phyloP scores from a whole-genome alignment of 2,113 vertebrate genomes.

The Calyptommatus sinebrachiatus region DNA sequence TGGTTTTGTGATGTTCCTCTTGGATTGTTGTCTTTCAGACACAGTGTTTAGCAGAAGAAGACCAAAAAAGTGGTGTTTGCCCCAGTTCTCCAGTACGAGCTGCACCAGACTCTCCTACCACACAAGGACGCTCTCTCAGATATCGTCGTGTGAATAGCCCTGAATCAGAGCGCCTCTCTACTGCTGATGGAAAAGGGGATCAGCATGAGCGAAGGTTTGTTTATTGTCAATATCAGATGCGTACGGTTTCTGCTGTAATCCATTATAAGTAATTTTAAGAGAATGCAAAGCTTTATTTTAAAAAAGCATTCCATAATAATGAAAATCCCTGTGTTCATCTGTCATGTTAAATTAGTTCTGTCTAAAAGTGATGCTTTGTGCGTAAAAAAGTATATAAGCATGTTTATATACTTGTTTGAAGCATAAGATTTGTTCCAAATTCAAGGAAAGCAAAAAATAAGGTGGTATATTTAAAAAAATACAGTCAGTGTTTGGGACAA shows the following conservation, averaged over 20 bases:
- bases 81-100: slow-evolving; percentile 83
- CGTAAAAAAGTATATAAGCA: background rate
- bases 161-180: slow-evolving; percentile 88
- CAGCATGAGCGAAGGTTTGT: slow-evolving; percentile 86
- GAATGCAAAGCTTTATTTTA: background rate
- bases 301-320: background rate
- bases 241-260: background rate
- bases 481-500: too few relatives aligned
- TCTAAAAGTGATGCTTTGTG: background rate
- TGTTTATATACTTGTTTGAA: too few relatives aligned
- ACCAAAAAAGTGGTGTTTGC: slow-evolving; percentile 84
- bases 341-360: background rate
- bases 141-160: slow-evolving; percentile 92
- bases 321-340: background rate
- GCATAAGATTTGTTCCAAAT: too few relatives aligned
- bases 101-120: slow-evolving; percentile 84
- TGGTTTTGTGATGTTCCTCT: slow-evolving; percentile 25
- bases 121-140: slow-evolving; percentile 85
- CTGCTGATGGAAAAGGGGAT: slow-evolving; percentile 84
- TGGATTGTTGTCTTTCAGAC: slow-evolving; percentile 59
- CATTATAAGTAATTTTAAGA: background rate
- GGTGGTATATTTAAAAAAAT: too few relatives aligned
- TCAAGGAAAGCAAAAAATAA: too few relatives aligned
- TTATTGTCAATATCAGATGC: background rate
- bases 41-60: slow-evolving; percentile 86